A percentile compares a stretch with the other conserved stretches of the same genome.
Conservation (phyloP, 2,888 invertebrate genomes). For the Cataglyphis rosenhaueri region DNA sequence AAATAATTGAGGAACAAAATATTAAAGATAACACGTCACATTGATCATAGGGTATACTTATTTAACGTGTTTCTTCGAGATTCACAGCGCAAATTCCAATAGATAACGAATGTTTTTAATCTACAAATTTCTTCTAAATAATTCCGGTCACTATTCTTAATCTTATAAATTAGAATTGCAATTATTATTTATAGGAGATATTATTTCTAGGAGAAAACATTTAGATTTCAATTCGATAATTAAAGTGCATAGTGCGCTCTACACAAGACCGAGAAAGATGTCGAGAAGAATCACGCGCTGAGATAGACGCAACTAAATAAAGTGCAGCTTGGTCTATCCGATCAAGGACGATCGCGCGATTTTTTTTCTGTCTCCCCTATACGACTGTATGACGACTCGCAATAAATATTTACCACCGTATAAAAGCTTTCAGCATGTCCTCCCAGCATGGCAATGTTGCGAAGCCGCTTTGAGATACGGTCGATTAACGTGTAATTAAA, state of each 20-base stretch:
- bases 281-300: neutral
- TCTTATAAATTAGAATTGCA: constrained; percentile 6
- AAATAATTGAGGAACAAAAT: too few species aligned
- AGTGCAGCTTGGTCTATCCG: neutral
- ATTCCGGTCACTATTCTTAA: neutral
- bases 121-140: constrained; percentile 17
- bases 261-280: neutral
- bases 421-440: constrained; percentile 13
- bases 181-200: neutral
- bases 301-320: neutral
- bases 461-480: constrained; percentile 34
- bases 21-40: neutral
- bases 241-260: neutral
- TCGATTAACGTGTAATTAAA: constrained; percentile 46
- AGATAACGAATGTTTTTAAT: neutral
- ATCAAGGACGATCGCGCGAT: neutral
- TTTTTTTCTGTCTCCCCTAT: neutral
- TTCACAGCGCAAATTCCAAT: constrained; percentile 10
- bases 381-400: neutral
- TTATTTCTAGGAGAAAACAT: neutral
- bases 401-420: constrained; percentile 36
- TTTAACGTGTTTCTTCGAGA: neutral
- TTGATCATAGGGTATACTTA: neutral
- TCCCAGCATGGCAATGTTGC: neutral
- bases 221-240: constrained; percentile 27